A percentile compares a stretch with the other conserved stretches of the same genome.
Conservation (phyloP, 1,140 invertebrate genomes). For the Gryllus bimaculatus region DNA sequence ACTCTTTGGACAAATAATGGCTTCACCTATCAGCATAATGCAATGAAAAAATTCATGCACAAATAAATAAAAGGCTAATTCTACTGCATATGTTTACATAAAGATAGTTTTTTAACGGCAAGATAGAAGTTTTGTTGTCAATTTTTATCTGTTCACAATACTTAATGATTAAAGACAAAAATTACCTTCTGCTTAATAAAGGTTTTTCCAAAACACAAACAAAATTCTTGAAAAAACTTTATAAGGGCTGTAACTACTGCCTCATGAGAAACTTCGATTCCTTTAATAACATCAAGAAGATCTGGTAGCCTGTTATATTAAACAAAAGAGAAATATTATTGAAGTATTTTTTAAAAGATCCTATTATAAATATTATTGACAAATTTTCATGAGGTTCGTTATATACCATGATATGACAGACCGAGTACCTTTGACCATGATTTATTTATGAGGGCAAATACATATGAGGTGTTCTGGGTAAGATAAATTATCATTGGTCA, state of each 20-base stretch:
- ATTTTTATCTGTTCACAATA: too few relatives aligned
- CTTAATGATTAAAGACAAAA: background rate
- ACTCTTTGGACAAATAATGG: constrained; percentile 41
- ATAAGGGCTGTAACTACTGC: constrained; percentile 33
- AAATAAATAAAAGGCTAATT: background rate
- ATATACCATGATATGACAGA: too few relatives aligned
- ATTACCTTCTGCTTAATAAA: constrained; percentile 13
- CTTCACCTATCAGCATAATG: constrained; percentile 33
- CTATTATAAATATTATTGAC: too few relatives aligned
- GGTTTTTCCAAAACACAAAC: constrained; percentile 17
- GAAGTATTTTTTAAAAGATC: too few relatives aligned
- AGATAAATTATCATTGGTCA: too few relatives aligned
- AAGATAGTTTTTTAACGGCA: background rate
- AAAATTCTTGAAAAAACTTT: constrained; percentile 23
- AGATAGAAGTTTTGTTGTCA: too few relatives aligned
- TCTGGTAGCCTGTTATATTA: constrained; percentile 33
- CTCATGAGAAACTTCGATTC: constrained; percentile 32
- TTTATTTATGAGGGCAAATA: too few relatives aligned
- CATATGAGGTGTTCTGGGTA: too few relatives aligned
- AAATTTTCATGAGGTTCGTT: too few relatives aligned
- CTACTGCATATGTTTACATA: background rate
- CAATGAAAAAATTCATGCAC: background rate
- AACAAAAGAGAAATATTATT: too few relatives aligned
- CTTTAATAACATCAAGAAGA: constrained; percentile 33
- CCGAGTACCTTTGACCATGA: too few relatives aligned